Conservation (phyloP, 2,113 vertebrate genomes). For the Heptranchias perlo region DNA sequence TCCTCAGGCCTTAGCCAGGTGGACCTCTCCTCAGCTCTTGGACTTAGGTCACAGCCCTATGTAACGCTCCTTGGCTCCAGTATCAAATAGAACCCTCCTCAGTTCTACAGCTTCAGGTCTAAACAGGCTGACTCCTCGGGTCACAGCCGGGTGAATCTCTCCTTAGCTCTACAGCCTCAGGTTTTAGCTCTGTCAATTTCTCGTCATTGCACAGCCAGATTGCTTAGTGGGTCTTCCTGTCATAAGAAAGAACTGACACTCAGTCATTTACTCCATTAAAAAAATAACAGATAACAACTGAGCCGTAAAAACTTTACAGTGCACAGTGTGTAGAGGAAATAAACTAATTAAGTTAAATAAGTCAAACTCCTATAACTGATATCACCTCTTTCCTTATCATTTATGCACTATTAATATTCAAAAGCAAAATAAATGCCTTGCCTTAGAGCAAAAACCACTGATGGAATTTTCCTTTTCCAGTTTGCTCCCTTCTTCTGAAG, state of each 20-base stretch:
- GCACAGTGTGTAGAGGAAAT: background rate
- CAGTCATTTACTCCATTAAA: constrained; percentile 38
- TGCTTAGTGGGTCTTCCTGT: background rate
- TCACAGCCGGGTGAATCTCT: background rate
- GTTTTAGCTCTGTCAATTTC: background rate
- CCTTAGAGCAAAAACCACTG: background rate
- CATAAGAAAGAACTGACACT: constrained; percentile 43
- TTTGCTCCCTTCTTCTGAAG: background rate
- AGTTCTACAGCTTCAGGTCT: background rate
- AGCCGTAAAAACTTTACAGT: background rate
- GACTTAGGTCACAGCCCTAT: background rate
- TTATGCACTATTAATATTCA: background rate
- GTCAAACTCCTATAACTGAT: background rate
- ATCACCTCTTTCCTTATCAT: background rate
- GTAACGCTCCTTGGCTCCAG: too few relatives aligned
- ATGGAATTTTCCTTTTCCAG: background rate
- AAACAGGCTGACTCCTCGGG: background rate
- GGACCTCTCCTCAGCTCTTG: background rate
- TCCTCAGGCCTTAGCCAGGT: background rate
- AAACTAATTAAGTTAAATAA: background rate
- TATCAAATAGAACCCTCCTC: background rate
- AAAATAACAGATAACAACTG: background rate
- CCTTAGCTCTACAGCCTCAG: background rate
- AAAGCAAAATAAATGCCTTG: background rate
- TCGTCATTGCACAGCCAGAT: background rate